Conservation (phyloP, 1,140 invertebrate species). For the Eubasilissa regina region DNA sequence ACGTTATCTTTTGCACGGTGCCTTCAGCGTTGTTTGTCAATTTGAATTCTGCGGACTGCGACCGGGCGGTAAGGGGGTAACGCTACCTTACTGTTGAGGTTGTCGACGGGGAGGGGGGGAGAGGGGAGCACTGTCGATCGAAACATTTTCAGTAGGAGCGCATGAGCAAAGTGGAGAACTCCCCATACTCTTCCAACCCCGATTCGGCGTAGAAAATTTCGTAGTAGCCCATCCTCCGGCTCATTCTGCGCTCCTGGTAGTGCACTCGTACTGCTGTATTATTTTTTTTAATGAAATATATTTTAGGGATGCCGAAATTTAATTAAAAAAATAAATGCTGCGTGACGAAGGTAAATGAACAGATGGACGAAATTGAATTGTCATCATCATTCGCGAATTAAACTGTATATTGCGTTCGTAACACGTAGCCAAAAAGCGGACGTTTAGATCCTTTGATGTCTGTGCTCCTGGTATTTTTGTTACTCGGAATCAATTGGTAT, state of each 20-base stretch:
- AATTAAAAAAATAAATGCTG: no score
- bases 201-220: slow-evolving; percentile 3
- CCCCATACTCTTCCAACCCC: neutral
- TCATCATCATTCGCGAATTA: no score
- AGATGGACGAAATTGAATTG: no score
- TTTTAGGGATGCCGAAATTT: no score
- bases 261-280: neutral
- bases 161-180: slow-evolving; percentile 6
- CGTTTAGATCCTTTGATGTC: no score
- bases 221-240: slow-evolving; percentile 17
- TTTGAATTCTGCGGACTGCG: slow-evolving; percentile 8
- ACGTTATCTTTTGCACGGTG: neutral
- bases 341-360: no score
- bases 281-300: no score
- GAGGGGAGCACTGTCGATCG: slow-evolving; percentile 14
- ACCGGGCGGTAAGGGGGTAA: slow-evolving; percentile 5
- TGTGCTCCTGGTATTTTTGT: no score
- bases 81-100: slow-evolving; percentile 38
- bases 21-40: neutral
- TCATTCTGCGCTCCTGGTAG: slow-evolving; percentile 34
- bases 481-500: no score
- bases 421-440: no score
- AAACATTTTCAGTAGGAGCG: slow-evolving; percentile 34
- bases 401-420: no score
- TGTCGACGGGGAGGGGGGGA: no score